phyloP scores from a whole-genome alignment of 2,888 invertebrate species.

The Drosophila nr. fundita region DNA sequence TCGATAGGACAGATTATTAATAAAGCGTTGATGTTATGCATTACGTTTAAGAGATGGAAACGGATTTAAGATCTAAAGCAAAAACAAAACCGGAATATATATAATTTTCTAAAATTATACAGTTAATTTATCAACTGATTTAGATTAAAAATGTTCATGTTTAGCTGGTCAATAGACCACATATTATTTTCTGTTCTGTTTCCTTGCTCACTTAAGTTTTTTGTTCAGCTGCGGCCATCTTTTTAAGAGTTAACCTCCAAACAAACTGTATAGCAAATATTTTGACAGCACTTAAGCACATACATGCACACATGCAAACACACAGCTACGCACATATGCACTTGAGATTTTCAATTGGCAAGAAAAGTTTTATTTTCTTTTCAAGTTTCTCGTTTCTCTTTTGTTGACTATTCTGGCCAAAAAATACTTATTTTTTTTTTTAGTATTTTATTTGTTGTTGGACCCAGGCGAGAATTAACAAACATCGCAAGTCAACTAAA shows the following conservation, averaged over 20 bases:
- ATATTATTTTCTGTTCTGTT: neutral
- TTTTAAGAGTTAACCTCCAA: constrained; percentile 33
- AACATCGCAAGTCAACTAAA: constrained; percentile 66
- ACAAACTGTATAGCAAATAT: constrained; percentile 43
- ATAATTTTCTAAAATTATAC: neutral
- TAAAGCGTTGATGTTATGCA: neutral
- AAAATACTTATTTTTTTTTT: constrained; percentile 27
- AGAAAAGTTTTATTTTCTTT: constrained; percentile 57
- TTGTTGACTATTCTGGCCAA: constrained; percentile 62
- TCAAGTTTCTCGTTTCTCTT: constrained; percentile 62
- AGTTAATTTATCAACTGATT: neutral
- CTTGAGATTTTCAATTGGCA: constrained; percentile 72
- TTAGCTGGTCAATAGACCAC: neutral
- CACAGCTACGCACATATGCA: constrained; percentile 13
- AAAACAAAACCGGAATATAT: neutral
- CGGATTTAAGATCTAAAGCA: neutral
- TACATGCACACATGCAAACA: neutral
- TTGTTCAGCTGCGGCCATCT: constrained; percentile 24
- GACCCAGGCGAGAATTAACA: constrained; percentile 67
- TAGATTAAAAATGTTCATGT: neutral
- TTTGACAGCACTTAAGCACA: constrained; percentile 52
- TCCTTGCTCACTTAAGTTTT: neutral
- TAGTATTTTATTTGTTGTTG: constrained; percentile 20
- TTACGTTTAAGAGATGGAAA: neutral
- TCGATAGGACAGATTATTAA: neutral